Percentiles rank a stretch among this genome's conserved stretches.
Evolutionary conservation across 2,113 vertebrate species (phyloP).

Genomic region (Petrocephalus zakoni): DNA sequence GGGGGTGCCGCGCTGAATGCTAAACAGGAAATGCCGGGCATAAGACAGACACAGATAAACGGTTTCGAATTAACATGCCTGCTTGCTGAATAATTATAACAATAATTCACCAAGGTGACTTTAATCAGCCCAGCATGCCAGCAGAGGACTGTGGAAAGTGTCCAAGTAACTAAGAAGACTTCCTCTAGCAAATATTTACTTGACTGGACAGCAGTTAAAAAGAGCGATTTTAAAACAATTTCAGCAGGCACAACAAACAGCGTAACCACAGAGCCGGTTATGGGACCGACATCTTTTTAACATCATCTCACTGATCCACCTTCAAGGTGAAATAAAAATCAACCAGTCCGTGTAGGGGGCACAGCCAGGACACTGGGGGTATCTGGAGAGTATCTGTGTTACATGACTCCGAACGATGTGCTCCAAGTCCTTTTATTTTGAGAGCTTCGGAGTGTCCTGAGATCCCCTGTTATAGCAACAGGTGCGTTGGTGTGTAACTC

Average conservation of each 20-base stretch:
- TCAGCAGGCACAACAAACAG: slow-evolving; percentile 1
- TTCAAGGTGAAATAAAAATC: not conserved
- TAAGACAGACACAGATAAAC: not conserved
- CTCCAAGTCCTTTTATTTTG: not conserved
- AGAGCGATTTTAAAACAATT: not conserved
- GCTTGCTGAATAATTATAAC: not conserved
- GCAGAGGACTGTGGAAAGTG: not conserved
- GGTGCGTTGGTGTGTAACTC: not conserved
- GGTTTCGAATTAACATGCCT: not conserved
- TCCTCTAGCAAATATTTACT: slow-evolving; percentile 16
- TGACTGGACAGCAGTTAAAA: not conserved
- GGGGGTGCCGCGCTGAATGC: not conserved
- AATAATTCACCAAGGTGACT: not conserved
- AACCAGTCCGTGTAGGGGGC: not conserved
- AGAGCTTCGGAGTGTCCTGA: not conserved
- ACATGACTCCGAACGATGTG: not conserved
- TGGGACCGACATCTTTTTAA: not conserved
- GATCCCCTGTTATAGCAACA: not conserved
- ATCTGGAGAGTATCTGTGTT: not conserved
- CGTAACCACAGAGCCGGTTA: not conserved
- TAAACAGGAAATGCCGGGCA: not conserved
- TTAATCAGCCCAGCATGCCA: not conserved
- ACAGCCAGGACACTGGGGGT: not conserved
- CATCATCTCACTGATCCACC: not conserved
- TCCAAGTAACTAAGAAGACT: not conserved